A percentile compares a stretch with the other conserved stretches of the same genome.
These are phyloP conservation scores for Masnerella sp. DNA, from an alignment of 2,888 invertebrate genomes.

Conservation along the genomic window DNA sequence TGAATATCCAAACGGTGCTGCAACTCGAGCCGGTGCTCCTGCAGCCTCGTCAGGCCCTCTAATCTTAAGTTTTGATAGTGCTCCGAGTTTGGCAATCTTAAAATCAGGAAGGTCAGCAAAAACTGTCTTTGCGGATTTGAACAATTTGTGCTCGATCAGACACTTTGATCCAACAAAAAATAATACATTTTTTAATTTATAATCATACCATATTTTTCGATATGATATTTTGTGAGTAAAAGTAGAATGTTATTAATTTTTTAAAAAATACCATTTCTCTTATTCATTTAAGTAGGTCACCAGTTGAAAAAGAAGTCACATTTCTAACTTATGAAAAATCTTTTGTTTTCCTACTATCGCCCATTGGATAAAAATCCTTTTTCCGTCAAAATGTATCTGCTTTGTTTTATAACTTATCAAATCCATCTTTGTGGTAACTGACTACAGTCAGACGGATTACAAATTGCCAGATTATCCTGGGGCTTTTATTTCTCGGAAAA, in stretches of 20 bases:
- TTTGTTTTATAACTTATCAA: too few species aligned
- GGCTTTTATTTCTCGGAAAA: neutral
- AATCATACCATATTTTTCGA: too few species aligned
- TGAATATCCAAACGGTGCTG: conserved; percentile 76
- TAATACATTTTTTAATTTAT: too few species aligned
- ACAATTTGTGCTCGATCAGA: conserved; percentile 14
- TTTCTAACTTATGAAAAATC: too few species aligned
- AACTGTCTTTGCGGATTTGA: conserved; percentile 72
- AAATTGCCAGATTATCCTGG: neutral
- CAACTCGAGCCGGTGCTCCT: conserved; percentile 76
- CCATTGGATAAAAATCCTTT: too few species aligned
- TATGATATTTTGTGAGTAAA: too few species aligned
- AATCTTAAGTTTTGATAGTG: conserved; percentile 77
- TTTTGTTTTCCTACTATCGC: too few species aligned
- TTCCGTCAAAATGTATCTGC: too few species aligned
- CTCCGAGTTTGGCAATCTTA: conserved; percentile 74
- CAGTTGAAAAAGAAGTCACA: too few species aligned
- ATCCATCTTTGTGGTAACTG: neutral
- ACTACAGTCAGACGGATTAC: neutral
- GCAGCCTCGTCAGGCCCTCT: conserved; percentile 76
- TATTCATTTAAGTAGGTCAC: too few species aligned
- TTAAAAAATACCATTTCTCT: too few species aligned
- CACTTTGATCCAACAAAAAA: conserved; percentile 34
- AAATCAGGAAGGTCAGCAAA: conserved; percentile 72
- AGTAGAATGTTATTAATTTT: too few species aligned